Evolutionary conservation across 2,888 invertebrate species (phyloP).

Genomic region (Steromphala cineraria): DNA sequence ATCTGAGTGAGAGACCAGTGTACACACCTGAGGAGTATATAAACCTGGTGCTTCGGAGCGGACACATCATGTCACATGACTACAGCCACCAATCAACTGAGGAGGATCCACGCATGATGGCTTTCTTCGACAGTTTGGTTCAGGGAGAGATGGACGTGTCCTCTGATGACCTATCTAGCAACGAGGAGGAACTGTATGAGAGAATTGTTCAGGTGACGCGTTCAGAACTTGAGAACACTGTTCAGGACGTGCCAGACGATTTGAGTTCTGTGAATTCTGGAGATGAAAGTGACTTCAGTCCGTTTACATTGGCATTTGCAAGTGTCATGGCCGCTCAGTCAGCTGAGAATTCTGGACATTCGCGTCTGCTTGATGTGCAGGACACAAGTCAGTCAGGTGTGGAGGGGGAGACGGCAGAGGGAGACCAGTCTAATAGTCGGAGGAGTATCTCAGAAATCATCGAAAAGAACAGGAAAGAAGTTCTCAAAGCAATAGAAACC

Average conservation of each 20-base stretch:
- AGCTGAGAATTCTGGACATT: conserved; percentile 36
- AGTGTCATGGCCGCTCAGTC: conserved; percentile 60
- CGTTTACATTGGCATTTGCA: conserved; percentile 64
- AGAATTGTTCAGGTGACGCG: conserved; percentile 52
- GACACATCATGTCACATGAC: conserved; percentile 86
- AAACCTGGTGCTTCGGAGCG: conserved; percentile 86
- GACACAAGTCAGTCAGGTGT: conserved; percentile 17
- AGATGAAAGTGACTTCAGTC: conserved; percentile 43
- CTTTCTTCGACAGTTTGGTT: conserved; percentile 94
- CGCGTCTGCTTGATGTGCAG: conserved; percentile 39
- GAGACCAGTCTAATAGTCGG: conserved; percentile 17
- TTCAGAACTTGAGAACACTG: conserved; percentile 18
- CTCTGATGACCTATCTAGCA: conserved; percentile 60
- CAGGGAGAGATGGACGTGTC: conserved; percentile 89
- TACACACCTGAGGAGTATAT: conserved; percentile 84
- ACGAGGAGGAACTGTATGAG: conserved; percentile 60
- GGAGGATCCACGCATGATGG: conserved; percentile 96
- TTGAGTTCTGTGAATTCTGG: conserved; percentile 29
- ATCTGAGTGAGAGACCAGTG: conserved; percentile 61
- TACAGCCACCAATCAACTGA: conserved; percentile 90
- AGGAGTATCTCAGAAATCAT: conserved; percentile 55
- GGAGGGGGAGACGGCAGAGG: conserved; percentile 1
- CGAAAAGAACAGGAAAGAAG: conserved; percentile 53
- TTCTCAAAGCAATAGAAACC: conserved; percentile 29
- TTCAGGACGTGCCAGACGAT: conserved; percentile 23